Conservation (phyloP, 2,888 invertebrate species). For the Melikaiella ostensackeni region DNA sequence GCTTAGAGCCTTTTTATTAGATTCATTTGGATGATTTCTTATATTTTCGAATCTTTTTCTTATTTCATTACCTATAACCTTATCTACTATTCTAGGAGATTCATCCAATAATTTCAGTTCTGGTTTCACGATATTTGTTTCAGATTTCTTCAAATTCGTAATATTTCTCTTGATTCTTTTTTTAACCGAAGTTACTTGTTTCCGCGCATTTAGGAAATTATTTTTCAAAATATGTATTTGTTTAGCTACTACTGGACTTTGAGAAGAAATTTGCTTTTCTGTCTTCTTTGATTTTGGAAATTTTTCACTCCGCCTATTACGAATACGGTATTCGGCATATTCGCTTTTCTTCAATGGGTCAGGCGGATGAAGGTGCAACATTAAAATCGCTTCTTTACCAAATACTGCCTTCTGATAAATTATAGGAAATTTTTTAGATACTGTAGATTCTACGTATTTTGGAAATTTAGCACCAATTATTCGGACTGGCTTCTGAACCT, state of each 20-base stretch:
- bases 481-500: neutral
- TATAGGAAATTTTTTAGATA: neutral
- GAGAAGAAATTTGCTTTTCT: neutral
- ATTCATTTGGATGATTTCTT: slow-evolving; percentile 35
- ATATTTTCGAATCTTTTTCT: slow-evolving; percentile 57
- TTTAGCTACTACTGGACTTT: neutral
- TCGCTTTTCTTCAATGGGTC: slow-evolving; percentile 53
- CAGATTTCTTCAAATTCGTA: neutral
- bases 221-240: neutral
- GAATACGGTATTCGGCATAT: slow-evolving; percentile 53
- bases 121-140: slow-evolving; percentile 42
- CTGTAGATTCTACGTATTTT: no score
- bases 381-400: neutral
- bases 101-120: slow-evolving; percentile 60
- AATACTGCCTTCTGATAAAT: neutral
- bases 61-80: slow-evolving; percentile 68
- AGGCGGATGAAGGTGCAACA: slow-evolving; percentile 57
- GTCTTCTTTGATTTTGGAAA: neutral
- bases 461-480: neutral
- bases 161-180: neutral
- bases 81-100: slow-evolving; percentile 59
- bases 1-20: neutral
- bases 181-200: neutral
- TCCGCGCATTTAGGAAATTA: neutral
- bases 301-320: slow-evolving; percentile 24